phyloP scores from a whole-genome alignment of 2,797 vertebrate genomes.

The Silurus aristotelis region DNA sequence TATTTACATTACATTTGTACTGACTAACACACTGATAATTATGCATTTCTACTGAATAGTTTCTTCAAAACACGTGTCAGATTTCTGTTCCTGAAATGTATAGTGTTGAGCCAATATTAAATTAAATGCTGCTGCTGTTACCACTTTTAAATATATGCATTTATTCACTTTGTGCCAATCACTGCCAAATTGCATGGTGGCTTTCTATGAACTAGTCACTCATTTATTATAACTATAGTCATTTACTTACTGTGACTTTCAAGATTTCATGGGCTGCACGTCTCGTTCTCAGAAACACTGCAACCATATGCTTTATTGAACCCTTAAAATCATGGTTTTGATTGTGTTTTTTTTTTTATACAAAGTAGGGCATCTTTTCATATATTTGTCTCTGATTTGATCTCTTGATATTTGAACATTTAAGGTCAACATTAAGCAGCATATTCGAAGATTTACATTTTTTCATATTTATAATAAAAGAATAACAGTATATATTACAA shows the following conservation, averaged over 20 bases:
- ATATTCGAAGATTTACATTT: not conserved
- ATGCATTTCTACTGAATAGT: not conserved
- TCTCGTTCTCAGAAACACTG: not conserved
- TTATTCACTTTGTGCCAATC: not conserved
- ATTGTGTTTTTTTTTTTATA: not conserved
- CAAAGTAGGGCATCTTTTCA: not conserved
- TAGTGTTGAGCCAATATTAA: not conserved
- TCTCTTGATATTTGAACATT: too few relatives aligned
- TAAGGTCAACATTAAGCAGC: not conserved
- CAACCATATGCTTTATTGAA: not conserved
- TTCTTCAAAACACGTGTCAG: not conserved
- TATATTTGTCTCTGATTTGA: not conserved
- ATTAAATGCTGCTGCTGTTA: not conserved
- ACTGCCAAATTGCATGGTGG: not conserved
- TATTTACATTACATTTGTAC: not conserved
- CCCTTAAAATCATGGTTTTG: too few relatives aligned
- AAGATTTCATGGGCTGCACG: not conserved
- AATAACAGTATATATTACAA: too few relatives aligned
- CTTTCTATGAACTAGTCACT: not conserved
- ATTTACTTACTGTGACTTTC: not conserved
- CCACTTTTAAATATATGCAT: not conserved
- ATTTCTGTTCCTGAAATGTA: not conserved
- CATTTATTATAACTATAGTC: slow-evolving; percentile 13
- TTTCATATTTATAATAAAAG: too few relatives aligned
- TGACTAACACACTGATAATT: not conserved